Base-by-base conservation (phyloP, 1,140 invertebrate species). In the Drosophila watanabei region DNA sequence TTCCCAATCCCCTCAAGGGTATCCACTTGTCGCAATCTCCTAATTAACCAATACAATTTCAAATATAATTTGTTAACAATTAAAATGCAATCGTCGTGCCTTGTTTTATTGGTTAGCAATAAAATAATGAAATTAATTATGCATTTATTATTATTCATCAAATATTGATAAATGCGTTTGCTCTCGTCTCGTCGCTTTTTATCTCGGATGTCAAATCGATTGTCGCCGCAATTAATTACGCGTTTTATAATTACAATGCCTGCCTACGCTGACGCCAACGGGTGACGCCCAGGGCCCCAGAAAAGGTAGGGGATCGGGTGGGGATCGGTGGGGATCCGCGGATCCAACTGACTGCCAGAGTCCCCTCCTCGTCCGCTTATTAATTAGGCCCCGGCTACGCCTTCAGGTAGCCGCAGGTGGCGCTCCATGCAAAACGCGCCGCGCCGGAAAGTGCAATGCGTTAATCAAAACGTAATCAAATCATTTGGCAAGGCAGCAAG, bases 181-280 rank as follows among this genome's bases (percentile, higher is more conserved):
- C 72, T 51, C 72, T 58, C 82, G 62, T 35, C 45, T 37, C 48
- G 49, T 68, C n/a, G n/a, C n/a, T n/a, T 84, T 75, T 88, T 90
- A 85, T 88, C 85, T 79, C 78, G 78, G 75, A 92, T 92, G 91
- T 92, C 91, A 86, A 85, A 92, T 91, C 88, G 91, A 92, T 92
- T 92, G 91, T 88, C 84, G 83, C 77, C 70, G 82, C 91, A 92
- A 92, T 92, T 92, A 92, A 92, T 92, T 92, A 92, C 76, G 78
- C 84, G 84, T 82, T 79, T 79, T 81, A 86, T 86, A 92, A 91
- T 92, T 91, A 92, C 91, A 72, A 57, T 61, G 64, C 56, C 79
- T 77, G 84, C 84, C 84, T 82, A 84, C 85, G 79, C 86, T 54
- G 81, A 81, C 65, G 84, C 78, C 72, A 59, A 51, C 65, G 59